phyloP scores from a whole-genome alignment of 35 echinoderm and acorn worm species.

The Chiridota heheva region DNA sequence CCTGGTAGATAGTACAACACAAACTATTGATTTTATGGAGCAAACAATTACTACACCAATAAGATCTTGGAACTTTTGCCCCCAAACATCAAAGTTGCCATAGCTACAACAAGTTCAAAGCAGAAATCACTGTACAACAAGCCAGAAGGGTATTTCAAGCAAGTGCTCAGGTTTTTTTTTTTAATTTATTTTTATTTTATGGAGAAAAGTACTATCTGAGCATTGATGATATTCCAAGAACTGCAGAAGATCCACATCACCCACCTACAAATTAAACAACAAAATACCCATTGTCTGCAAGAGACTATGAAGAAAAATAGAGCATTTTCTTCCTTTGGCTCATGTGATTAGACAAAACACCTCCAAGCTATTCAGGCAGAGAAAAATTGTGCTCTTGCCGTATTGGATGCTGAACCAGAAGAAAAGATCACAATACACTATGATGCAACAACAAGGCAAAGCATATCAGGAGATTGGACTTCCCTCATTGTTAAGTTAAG shows the following conservation, averaged over 20 bases:
- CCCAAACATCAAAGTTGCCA: too few relatives aligned
- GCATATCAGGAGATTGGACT: conserved; percentile 30
- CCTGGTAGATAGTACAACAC: too few relatives aligned
- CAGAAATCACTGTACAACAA: neutral
- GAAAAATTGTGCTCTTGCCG: conserved; percentile 15
- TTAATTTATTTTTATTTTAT: too few relatives aligned
- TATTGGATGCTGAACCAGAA: too few relatives aligned
- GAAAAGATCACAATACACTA: conserved; percentile 36
- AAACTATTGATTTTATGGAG: too few relatives aligned
- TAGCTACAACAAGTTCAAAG: conserved; percentile 6
- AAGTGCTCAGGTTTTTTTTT: conserved; percentile 5
- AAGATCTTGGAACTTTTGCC: too few relatives aligned
- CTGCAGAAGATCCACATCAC: neutral
- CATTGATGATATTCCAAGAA: conserved; percentile 15
- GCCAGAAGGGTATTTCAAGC: conserved; percentile 1
- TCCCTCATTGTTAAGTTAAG: conserved; percentile 25
- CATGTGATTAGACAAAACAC: conserved; percentile 13
- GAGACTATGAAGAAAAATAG: conserved; percentile 1
- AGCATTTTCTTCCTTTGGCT: neutral
- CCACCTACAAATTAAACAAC: neutral
- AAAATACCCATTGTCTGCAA: neutral
- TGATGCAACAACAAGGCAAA: conserved; percentile 26
- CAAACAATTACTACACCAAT: too few relatives aligned
- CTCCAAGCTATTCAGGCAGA: conserved; percentile 18
- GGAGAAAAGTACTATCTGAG: conserved; percentile 31